Conservation (phyloP, 2,888 invertebrate genomes). For the Eupithecia insigniata region DNA sequence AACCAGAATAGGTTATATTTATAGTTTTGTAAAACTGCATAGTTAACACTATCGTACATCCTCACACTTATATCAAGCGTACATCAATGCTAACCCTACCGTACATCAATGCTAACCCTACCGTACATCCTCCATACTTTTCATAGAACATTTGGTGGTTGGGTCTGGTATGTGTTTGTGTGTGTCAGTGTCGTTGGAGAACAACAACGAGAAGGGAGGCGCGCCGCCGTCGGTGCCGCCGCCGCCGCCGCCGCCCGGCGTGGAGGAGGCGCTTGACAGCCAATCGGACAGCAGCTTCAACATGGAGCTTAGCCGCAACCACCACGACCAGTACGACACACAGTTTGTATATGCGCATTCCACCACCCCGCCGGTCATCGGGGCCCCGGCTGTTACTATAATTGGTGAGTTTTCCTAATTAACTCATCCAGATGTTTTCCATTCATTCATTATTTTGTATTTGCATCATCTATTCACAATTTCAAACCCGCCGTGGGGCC, state of each 20-base stretch:
- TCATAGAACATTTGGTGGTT: slow-evolving; percentile 23
- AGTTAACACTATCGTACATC: neutral
- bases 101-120: neutral
- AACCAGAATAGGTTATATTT: too few relatives aligned
- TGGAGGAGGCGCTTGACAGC: slow-evolving; percentile 67
- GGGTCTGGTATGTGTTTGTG: slow-evolving; percentile 41
- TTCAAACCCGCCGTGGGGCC: too few relatives aligned
- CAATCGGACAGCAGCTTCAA: slow-evolving; percentile 85
- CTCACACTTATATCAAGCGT: too few relatives aligned
- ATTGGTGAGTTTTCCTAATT: slow-evolving; percentile 71
- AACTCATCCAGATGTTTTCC: neutral
- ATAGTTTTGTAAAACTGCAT: neutral
- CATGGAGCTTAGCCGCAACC: slow-evolving; percentile 88
- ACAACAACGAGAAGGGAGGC: slow-evolving; percentile 68
- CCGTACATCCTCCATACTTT: neutral
- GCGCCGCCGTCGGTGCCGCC: slow-evolving; percentile 80
- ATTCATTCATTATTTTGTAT: neutral
- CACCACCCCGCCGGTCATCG: slow-evolving; percentile 43
- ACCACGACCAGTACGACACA: slow-evolving; percentile 89
- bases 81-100: neutral
- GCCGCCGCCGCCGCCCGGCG: slow-evolving; percentile 80
- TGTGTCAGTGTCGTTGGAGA: slow-evolving; percentile 52
- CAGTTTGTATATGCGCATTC: slow-evolving; percentile 81
- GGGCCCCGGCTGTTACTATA: slow-evolving; percentile 68
- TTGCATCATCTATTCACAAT: too few relatives aligned